phyloP scores from a whole-genome alignment of 2,113 vertebrate species.

The Hippocampus guttulatus region DNA sequence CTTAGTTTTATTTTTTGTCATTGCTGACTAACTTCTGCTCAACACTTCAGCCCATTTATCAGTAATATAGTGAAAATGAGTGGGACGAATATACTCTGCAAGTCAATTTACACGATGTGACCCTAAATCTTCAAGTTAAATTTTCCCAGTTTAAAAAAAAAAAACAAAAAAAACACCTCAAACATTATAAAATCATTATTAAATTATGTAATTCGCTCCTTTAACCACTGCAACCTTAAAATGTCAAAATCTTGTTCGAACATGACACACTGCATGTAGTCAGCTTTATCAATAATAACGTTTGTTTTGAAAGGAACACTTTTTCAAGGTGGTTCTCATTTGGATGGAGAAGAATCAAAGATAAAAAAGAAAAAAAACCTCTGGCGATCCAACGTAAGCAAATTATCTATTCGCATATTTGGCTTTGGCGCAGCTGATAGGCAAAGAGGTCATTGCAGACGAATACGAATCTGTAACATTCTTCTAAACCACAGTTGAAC shows the following conservation, averaged over 20 bases:
- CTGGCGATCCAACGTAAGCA: constrained; percentile 14
- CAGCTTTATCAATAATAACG: constrained; percentile 1
- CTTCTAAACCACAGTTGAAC: constrained; percentile 58
- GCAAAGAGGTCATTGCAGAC: constrained; percentile 49
- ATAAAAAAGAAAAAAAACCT: not conserved
- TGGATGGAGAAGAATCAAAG: constrained; percentile 8
- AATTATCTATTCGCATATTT: constrained; percentile 26
- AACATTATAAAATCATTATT: constrained; percentile 25
- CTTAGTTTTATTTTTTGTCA: too few species aligned
- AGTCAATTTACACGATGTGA: too few species aligned
- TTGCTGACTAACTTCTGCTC: too few species aligned
- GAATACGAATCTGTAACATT: constrained; percentile 50
- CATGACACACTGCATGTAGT: not conserved
- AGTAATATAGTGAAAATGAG: too few species aligned
- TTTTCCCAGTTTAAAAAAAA: too few species aligned
- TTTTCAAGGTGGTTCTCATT: not conserved
- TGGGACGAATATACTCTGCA: too few species aligned
- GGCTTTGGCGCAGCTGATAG: constrained; percentile 37
- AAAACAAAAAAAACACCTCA: too few species aligned
- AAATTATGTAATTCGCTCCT: not conserved
- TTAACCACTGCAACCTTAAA: not conserved
- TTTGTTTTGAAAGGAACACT: constrained; percentile 3
- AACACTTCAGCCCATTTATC: too few species aligned
- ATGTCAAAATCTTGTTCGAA: not conserved
- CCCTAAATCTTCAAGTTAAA: too few species aligned